Base-by-base conservation (phyloP, 53 echinoderm and acorn worm species). In the Apostichopus leukothele region DNA sequence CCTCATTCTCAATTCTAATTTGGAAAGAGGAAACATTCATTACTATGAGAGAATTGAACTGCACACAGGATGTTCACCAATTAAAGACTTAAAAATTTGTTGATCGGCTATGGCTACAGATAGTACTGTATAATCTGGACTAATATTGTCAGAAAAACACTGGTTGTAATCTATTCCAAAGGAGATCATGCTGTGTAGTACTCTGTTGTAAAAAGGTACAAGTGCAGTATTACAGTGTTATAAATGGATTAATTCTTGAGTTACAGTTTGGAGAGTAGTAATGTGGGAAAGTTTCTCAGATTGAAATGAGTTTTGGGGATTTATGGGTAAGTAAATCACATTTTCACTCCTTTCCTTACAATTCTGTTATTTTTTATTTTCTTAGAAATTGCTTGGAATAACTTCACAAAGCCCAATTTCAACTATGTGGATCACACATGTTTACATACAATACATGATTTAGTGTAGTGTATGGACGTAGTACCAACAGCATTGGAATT, bases 221-320 rank as follows among this genome's bases (percentile, higher is more conserved):
- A 39, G 39, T 39, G 3, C 39, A 39, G 39, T 39, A 39, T 39
- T 39, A 39, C 39, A 3, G 39, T 39, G 39, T 39, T 39, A 39
- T 39, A 39, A 39, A 39, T 39, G 39, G 39, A 39, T 39, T 39
- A 39, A 39, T 39, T 39, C 39, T 63, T 63, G 63, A 13, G 63
- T 63, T 16, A 63, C 16, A 16, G 12, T 63, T 63, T 63, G 63
- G 63, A 63, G 13, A 8, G 11, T 63, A 16, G 63, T 13, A 11
- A 63, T 63, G 63, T 63, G 63, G 63, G 63, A 63, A 63, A 63
- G 16, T 63, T 63, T 39, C 39, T 39, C 39, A 39, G 6, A 79
- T 51, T 53, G 53, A 51, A 39, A 79, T 79, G 79, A 79, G 79
- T 79, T 79, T 52, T 11, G 79, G 79, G 10, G 79, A 79, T 79